Percentiles rank a stretch among this genome's conserved stretches.
Evolutionary conservation across 2,113 vertebrate genomes (phyloP).

Genomic region (Rhea americana): DNA sequence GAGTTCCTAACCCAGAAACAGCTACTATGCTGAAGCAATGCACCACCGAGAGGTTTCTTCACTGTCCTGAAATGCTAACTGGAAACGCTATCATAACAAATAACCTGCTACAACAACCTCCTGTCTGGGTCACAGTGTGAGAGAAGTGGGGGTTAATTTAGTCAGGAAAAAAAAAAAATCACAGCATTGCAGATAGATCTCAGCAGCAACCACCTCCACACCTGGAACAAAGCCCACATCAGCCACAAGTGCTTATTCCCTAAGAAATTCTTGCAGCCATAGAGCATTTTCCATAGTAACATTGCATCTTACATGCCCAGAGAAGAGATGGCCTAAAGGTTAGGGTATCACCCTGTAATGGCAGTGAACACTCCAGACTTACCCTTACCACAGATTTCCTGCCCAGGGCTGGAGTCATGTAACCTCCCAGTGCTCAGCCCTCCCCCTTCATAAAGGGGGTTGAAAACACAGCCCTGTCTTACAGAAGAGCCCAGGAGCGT

Average conservation of each 20-base stretch:
- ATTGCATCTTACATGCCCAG: background rate
- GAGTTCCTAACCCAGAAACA: background rate
- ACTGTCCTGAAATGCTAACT: background rate
- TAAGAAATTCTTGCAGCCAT: background rate
- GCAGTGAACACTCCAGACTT: background rate
- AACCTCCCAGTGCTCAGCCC: background rate
- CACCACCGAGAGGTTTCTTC: background rate
- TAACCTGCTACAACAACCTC: background rate
- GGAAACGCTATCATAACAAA: background rate
- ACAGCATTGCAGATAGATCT: background rate
- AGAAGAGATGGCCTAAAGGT: slow-evolving; percentile 7
- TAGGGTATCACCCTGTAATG: background rate
- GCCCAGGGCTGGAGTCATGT: background rate
- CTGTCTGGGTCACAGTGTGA: background rate
- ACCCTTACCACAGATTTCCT: slow-evolving; percentile 23
- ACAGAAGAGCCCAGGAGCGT: background rate
- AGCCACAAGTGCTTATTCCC: background rate
- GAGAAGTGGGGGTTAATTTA: background rate
- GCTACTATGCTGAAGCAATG: background rate
- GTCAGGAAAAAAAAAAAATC: background rate
- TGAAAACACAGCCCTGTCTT: background rate
- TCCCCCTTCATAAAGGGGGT: background rate
- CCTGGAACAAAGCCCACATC: background rate
- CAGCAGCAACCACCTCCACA: slow-evolving; percentile 23
- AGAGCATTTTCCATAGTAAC: background rate